Evolutionary conservation across 2,888 invertebrate species (phyloP), one percentile per base, ranked within the genome.

Genomic region (Pantelozetes paolii): DNA sequence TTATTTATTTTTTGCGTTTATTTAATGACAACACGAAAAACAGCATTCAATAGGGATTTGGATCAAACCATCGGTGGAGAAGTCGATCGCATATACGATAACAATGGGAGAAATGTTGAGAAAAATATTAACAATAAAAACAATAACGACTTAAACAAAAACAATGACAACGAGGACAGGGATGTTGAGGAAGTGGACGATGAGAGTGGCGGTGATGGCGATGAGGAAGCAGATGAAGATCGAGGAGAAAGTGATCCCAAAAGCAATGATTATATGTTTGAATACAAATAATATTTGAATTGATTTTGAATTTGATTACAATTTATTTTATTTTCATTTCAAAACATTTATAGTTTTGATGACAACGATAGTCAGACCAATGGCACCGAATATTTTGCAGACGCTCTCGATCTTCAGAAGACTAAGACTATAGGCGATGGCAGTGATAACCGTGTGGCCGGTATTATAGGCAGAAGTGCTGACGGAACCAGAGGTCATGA

Each of bases 381-480:
- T 42, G 42, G 13, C 18, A 67, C 40, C 23, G 20, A 67, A n/a
- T 9, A 40, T 23, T 42, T 5, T 23, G 23, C 13, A 5, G 20
- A 26, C 11, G 57, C 23, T 9, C 23, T 20, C 5, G 20, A 42
- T 67, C n/a, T 67, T 6, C 67, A 67, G 42, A 40, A 40, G 40
- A 40, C 67, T 13, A 67, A 40, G 9, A 23, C 20, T 6, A 23
- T 18, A 15, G 40, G 18, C 13, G 11, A n/a, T 20, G 23, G 36
- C 1, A 32, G 18, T 6, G 13, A 18, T 23, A n/a, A n/a, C 13
- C 15, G 20, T 13, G 67, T n/a, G 15, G 36, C 18, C 36, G 23
- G 40, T 42, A 23, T 57, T 8, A 40, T 67, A 3, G 67, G 67
- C 32, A 18, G 67, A n/a, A 67, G 67, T 67, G 67, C 67, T 67